Conservation (phyloP, 2,113 vertebrate genomes). For the Pelecanus crispus region DNA sequence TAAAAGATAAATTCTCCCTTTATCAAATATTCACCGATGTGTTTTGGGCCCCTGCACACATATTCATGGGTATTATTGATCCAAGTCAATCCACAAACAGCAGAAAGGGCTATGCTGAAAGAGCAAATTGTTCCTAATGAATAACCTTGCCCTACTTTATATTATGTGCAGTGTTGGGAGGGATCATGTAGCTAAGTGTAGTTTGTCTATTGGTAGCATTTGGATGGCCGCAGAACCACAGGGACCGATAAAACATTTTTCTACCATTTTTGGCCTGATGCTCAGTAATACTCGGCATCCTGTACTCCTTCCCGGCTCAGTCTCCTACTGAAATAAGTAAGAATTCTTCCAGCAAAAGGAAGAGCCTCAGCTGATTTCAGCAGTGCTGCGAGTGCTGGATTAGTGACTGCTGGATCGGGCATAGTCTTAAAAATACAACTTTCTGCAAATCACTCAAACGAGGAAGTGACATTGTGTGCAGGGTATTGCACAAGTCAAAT, state of each 20-base stretch:
- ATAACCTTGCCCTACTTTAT: not conserved
- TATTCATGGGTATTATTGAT: not conserved
- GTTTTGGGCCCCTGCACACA: not conserved
- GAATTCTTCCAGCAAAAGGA: not conserved
- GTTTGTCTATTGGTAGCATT: not conserved
- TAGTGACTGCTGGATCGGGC: not conserved
- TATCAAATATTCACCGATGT: not conserved
- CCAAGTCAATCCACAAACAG: not conserved
- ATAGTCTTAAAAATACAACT: not conserved
- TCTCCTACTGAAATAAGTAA: not conserved
- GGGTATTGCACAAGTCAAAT: not conserved
- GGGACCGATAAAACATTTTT: not conserved
- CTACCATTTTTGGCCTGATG: not conserved
- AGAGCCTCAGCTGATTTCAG: conserved; percentile 11
- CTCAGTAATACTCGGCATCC: not conserved
- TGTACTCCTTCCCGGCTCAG: not conserved
- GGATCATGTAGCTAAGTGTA: not conserved
- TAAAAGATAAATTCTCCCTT: not conserved
- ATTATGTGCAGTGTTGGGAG: not conserved
- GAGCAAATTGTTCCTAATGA: not conserved
- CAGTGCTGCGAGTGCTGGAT: not conserved
- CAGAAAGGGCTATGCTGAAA: not conserved
- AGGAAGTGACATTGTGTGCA: not conserved
- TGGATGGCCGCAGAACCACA: not conserved
- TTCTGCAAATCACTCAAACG: not conserved